Percentiles rank a stretch among this genome's conserved stretches.
These are phyloP conservation scores for Choloepus hoffmanni DNA, from an alignment of 2,113 vertebrate species.

Conservation along the genomic window DNA sequence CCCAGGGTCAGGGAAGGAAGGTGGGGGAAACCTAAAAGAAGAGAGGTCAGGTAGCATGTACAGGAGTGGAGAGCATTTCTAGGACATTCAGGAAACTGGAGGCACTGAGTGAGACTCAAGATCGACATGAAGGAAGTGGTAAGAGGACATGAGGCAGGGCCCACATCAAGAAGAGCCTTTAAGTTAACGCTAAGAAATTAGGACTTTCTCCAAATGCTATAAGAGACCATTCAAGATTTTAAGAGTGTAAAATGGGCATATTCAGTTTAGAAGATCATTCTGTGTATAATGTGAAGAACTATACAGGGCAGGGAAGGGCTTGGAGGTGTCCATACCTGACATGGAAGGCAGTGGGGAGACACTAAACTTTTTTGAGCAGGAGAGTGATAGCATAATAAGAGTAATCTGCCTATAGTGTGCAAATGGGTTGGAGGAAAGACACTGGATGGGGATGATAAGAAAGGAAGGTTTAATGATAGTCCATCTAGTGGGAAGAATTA, in stretches of 20 bases:
- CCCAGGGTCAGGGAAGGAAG: not conserved
- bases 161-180: not conserved
- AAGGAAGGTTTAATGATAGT: not conserved
- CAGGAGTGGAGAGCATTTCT: not conserved
- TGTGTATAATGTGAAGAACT: not conserved
- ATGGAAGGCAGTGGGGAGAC: not conserved
- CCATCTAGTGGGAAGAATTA: not conserved
- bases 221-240: not conserved
- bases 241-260: not conserved
- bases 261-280: not conserved
- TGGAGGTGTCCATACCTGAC: not conserved
- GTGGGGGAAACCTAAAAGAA: not conserved
- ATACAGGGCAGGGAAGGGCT: not conserved
- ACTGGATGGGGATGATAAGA: fast-evolving
- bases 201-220: not conserved
- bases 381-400: not conserved
- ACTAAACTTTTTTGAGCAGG: not conserved
- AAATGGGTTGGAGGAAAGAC: not conserved
- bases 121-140: not conserved
- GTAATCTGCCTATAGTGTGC: not conserved
- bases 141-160: not conserved
- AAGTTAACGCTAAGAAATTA: not conserved
- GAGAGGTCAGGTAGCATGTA: too few relatives aligned
- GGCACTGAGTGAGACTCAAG: not conserved
- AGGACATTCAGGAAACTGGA: not conserved